Percentiles rank a stretch among this genome's conserved stretches.
These are phyloP conservation scores for Spatulosminthurus flaviceps DNA, from an alignment of 2,888 invertebrate species.

Conservation along the genomic window DNA sequence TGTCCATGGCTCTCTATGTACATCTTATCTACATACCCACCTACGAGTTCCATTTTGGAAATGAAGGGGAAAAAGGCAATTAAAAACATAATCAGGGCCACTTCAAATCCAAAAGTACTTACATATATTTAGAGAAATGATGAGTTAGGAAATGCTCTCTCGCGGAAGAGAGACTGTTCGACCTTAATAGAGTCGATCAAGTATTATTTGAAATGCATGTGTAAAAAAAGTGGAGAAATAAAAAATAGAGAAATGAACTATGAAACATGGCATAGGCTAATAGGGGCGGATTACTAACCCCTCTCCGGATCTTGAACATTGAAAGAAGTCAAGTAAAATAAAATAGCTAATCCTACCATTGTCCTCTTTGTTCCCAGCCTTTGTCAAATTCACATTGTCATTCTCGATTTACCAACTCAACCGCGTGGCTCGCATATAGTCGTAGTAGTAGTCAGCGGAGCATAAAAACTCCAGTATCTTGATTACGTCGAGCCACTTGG, in stretches of 20 bases:
- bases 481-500: too few relatives aligned
- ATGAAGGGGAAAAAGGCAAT: conserved; percentile 40
- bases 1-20: too few relatives aligned
- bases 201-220: too few relatives aligned
- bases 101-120: conserved; percentile 20
- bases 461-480: background rate
- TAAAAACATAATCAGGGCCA: conserved; percentile 46
- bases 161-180: too few relatives aligned
- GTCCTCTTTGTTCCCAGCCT: conserved; percentile 46
- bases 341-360: conserved; percentile 49
- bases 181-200: too few relatives aligned
- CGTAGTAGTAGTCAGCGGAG: background rate
- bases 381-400: conserved; percentile 52
- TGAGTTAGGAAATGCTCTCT: background rate
- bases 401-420: conserved; percentile 46
- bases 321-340: conserved; percentile 45
- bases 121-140: background rate
- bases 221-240: too few relatives aligned
- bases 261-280: too few relatives aligned
- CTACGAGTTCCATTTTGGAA: conserved; percentile 16
- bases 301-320: conserved; percentile 32
- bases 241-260: too few relatives aligned
- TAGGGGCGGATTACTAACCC: conserved; percentile 41
- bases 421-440: too few relatives aligned
- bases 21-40: too few relatives aligned